Conservation (phyloP, 2,888 invertebrate species). For the Lasioglossum pauxillum region DNA sequence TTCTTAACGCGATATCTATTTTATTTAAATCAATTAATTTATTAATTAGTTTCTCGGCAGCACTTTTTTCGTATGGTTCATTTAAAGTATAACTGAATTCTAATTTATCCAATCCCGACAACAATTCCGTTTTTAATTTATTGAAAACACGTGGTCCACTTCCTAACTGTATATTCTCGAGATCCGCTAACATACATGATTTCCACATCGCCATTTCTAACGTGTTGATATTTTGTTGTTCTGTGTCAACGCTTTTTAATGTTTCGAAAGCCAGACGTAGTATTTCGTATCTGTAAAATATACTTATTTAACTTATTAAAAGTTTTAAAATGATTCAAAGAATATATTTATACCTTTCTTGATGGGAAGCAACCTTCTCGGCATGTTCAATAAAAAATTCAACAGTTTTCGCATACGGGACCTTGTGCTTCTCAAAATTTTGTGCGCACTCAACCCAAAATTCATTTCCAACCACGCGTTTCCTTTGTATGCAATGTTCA, state of each 20-base stretch:
- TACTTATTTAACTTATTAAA: background rate
- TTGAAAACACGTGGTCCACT: conserved; percentile 69
- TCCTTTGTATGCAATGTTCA: conserved; percentile 84
- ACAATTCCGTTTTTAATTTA: conserved; percentile 79
- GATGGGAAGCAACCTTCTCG: conserved; percentile 83
- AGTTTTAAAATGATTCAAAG: background rate
- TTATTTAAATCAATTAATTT: conserved; percentile 86
- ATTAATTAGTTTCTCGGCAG: conserved; percentile 84
- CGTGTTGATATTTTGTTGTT: conserved; percentile 75
- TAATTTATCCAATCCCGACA: conserved; percentile 73
- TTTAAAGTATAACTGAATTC: conserved; percentile 73
- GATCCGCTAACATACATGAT: conserved; percentile 80
- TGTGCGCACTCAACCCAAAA: conserved; percentile 88
- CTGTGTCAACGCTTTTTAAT: conserved; percentile 73
- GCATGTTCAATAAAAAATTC: conserved; percentile 88
- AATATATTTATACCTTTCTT: conserved; percentile 74
- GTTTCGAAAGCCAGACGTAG: conserved; percentile 78
- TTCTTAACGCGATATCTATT: conserved; percentile 87
- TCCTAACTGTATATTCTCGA: conserved; percentile 76
- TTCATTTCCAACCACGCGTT: conserved; percentile 68
- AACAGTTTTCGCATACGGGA: conserved; percentile 87
- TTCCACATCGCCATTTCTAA: conserved; percentile 84
- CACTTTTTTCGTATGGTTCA: conserved; percentile 72
- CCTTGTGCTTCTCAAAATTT: conserved; percentile 87
- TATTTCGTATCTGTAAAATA: conserved; percentile 76